phyloP scores from a whole-genome alignment of 2,888 invertebrate genomes.

The Tricholauxania praeusta region DNA sequence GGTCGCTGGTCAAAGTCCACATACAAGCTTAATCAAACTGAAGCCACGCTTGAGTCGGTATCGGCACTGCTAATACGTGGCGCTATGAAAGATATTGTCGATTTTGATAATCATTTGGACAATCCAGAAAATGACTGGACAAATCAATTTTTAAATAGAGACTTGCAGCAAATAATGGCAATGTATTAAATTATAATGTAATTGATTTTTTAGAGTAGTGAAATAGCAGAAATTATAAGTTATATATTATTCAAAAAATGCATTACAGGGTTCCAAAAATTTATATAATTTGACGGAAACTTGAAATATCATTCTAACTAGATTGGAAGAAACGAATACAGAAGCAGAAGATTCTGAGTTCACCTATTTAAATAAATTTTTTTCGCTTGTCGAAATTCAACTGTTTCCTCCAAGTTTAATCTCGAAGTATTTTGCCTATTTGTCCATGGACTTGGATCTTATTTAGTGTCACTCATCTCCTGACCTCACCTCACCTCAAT shows the following conservation, averaged over 20 bases:
- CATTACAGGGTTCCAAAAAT: background rate
- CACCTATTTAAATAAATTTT: too few relatives aligned
- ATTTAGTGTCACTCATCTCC: too few relatives aligned
- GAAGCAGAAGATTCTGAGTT: too few relatives aligned
- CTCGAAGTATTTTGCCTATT: too few relatives aligned
- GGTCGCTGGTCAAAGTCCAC: constrained; percentile 77
- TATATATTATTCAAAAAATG: background rate
- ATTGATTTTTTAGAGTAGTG: background rate
- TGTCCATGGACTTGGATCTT: too few relatives aligned
- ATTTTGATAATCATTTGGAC: constrained; percentile 98
- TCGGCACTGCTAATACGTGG: constrained; percentile 79
- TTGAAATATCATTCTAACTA: background rate
- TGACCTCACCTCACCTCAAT: too few relatives aligned
- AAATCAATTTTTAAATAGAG: constrained; percentile 71
- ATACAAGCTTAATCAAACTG: constrained; percentile 56
- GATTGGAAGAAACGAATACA: too few relatives aligned
- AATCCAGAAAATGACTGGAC: constrained; percentile 91
- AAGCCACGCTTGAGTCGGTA: constrained; percentile 73
- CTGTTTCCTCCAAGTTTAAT: too few relatives aligned
- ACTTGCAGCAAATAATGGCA: constrained; percentile 63
- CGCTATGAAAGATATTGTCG: constrained; percentile 83
- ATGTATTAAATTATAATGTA: constrained; percentile 57
- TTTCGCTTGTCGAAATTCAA: too few relatives aligned
- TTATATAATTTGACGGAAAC: too few relatives aligned
- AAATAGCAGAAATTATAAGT: too few relatives aligned